Conservation (phyloP, 2,113 vertebrate genomes). For the Genyomyrus donnyi region DNA sequence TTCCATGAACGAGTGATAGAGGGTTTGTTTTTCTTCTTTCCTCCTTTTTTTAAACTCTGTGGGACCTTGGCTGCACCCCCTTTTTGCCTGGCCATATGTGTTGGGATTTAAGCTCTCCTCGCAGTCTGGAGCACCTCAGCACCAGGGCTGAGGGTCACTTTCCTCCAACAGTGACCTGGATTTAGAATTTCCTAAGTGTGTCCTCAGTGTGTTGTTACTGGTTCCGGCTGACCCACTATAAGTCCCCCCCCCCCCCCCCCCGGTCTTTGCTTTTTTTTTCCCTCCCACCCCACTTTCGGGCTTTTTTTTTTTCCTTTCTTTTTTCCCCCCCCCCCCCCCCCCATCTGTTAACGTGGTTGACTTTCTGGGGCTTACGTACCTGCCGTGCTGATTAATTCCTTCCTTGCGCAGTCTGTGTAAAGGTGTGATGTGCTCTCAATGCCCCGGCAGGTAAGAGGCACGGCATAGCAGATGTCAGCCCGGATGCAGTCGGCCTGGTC, state of each 20-base stretch:
- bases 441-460: conserved; percentile 73
- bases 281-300: too few relatives aligned
- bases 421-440: conserved; percentile 72
- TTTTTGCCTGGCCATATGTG: conserved; percentile 10
- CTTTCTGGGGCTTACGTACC: conserved; percentile 74
- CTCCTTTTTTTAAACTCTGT: neutral
- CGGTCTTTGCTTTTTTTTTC: too few relatives aligned
- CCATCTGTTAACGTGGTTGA: conserved; percentile 66
- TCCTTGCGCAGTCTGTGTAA: conserved; percentile 70
- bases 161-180: neutral
- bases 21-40: neutral
- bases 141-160: neutral
- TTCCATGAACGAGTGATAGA: neutral
- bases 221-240: neutral
- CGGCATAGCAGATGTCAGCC: conserved; percentile 72
- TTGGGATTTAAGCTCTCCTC: neutral
- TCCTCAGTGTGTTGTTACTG: neutral
- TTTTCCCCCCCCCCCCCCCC: conserved; percentile 54
- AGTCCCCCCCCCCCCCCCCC: conserved; percentile 54
- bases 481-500: conserved; percentile 80
- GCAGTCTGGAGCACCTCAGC: neutral
- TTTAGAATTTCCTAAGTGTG: neutral
- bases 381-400: conserved; percentile 79
- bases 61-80: neutral
- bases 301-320: too few relatives aligned